Percentiles rank a stretch among this genome's conserved stretches.
Evolutionary conservation across 2,797 vertebrate genomes (phyloP).

Genomic region (Gila robusta): DNA sequence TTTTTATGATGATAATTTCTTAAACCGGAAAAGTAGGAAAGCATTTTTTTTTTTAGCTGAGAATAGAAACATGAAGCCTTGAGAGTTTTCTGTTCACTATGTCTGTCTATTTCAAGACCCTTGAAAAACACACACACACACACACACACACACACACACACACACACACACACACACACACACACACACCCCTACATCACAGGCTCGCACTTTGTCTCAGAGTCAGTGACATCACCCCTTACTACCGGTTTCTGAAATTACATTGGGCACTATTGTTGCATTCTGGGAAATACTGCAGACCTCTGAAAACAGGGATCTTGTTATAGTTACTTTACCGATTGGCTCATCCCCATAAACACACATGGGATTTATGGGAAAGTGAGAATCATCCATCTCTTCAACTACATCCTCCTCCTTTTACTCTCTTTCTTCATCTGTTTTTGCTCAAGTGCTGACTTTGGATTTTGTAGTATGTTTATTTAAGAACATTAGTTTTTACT

Average conservation of each 20-base stretch:
- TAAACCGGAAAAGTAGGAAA: neutral
- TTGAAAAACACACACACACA: conserved; percentile 20
- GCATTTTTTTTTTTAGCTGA: neutral
- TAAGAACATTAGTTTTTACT: neutral
- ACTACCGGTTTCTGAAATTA: conserved; percentile 17
- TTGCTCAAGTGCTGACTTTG: neutral
- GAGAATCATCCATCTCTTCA: neutral
- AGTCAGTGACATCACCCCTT: neutral
- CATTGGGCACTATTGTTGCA: conserved; percentile 1
- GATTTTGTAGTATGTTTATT: conserved; percentile 19
- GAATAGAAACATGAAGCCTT: conserved; percentile 28
- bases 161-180: conserved; percentile 37
- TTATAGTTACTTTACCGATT: neutral
- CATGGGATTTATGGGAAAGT: conserved; percentile 10
- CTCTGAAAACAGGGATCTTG: conserved; percentile 17
- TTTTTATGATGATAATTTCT: neutral
- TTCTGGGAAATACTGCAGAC: conserved; percentile 21
- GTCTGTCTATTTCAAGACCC: conserved; percentile 1
- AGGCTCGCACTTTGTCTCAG: conserved; percentile 19
- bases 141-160: conserved; percentile 21
- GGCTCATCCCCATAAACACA: conserved; percentile 9
- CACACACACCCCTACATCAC: conserved; percentile 31
- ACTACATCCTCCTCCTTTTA: conserved; percentile 22
- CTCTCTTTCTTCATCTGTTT: neutral
- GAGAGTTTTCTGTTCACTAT: conserved; percentile 45